A percentile compares a stretch with the other conserved stretches of the same genome.
Evolutionary conservation across 2,113 vertebrate species (phyloP).

Genomic region (Cheirogaleus medius): DNA sequence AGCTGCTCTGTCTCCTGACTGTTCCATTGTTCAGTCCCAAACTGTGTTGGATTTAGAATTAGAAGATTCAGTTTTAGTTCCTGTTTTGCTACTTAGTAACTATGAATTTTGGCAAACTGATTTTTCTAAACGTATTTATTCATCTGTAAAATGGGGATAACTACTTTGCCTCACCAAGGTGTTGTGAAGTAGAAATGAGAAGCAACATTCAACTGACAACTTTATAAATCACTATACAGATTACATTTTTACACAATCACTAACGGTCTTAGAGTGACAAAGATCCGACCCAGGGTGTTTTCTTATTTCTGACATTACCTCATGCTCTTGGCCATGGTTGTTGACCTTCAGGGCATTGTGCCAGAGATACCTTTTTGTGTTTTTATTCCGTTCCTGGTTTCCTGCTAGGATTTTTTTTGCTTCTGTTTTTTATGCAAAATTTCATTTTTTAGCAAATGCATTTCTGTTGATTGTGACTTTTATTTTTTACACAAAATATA

Average conservation of each 20-base stretch:
- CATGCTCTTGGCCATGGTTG: constrained; percentile 48
- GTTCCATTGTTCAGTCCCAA: neutral
- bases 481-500: neutral
- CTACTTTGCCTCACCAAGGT: neutral
- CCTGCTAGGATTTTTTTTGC: constrained; percentile 63
- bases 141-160: constrained; percentile 2
- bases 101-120: neutral
- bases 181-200: neutral
- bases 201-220: neutral
- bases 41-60: neutral
- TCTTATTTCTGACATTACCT: constrained; percentile 69
- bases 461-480: constrained; percentile 37
- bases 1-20: neutral
- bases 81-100: neutral
- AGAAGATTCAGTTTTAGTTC: neutral
- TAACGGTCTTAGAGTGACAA: constrained; percentile 17
- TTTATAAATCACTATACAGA: neutral
- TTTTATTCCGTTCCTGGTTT: constrained; percentile 70
- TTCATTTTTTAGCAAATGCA: constrained; percentile 45
- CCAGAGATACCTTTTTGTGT: constrained; percentile 67
- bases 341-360: constrained; percentile 65
- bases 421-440: constrained; percentile 43
- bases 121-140: neutral
- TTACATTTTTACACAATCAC: constrained; percentile 1
- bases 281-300: constrained; percentile 37